Evolutionary conservation across 2,888 invertebrate species (phyloP).

Genomic region (Orthosia cruda): DNA sequence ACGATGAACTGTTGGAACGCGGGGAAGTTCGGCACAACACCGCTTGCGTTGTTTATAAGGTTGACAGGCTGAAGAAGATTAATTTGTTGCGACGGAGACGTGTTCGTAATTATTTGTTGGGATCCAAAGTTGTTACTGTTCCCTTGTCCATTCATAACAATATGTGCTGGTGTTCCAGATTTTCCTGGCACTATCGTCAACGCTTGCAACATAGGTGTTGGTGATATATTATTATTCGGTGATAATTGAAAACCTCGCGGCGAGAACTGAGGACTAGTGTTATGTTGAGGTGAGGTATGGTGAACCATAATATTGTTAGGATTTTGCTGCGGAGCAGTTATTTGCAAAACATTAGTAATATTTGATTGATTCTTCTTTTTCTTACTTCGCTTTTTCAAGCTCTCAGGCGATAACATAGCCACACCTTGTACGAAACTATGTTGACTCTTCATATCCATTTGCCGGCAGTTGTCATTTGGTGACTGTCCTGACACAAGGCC

Average conservation of each 20-base stretch:
- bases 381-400: conserved; percentile 93
- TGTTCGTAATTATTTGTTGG: conserved; percentile 93
- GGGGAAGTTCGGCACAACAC: conserved; percentile 95
- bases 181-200: conserved; percentile 95
- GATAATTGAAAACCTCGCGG: conserved; percentile 95
- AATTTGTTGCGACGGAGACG: conserved; percentile 92
- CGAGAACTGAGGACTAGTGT: conserved; percentile 92
- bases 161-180: conserved; percentile 94
- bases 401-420: conserved; percentile 93
- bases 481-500: conserved; percentile 92
- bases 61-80: conserved; percentile 96
- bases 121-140: conserved; percentile 92
- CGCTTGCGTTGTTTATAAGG: conserved; percentile 94
- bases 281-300: conserved; percentile 88
- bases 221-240: conserved; percentile 93
- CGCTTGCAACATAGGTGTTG: conserved; percentile 94
- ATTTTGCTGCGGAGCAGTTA: conserved; percentile 93
- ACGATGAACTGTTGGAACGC: conserved; percentile 96
- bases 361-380: conserved; percentile 95
- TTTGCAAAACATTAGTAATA: conserved; percentile 94
- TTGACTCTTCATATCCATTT: conserved; percentile 91
- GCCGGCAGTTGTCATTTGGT: conserved; percentile 88
- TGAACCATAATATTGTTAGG: conserved; percentile 92
- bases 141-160: conserved; percentile 95
- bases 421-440: conserved; percentile 86